These are phyloP conservation scores for Branchipolynoe longqiensis DNA, from an alignment of 2,888 invertebrate genomes.

Conservation along the genomic window DNA sequence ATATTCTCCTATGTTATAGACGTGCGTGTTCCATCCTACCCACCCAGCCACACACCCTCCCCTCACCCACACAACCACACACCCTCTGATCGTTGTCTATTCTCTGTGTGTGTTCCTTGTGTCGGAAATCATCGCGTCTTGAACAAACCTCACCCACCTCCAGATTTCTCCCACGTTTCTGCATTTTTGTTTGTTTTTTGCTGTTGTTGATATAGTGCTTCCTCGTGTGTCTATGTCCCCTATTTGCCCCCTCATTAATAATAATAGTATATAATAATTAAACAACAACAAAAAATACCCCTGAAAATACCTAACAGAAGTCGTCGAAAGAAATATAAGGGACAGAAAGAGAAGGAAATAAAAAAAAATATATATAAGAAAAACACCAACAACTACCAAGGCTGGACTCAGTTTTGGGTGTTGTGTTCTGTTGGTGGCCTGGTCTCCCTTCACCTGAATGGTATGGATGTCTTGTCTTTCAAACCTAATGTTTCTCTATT, in stretches of 20 bases:
- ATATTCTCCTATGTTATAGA: conserved; percentile 33
- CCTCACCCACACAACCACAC: too few species aligned
- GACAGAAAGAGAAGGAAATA: background rate
- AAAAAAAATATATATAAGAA: conserved; percentile 15
- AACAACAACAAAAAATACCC: too few species aligned
- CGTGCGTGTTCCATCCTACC: conserved; percentile 19
- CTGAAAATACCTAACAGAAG: too few species aligned
- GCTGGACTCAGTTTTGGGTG: conserved; percentile 41
- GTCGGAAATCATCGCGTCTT: conserved; percentile 14
- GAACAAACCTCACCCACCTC: background rate
- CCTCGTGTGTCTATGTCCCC: conserved; percentile 13
- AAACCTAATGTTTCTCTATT: conserved; percentile 58
- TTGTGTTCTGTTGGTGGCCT: conserved; percentile 41
- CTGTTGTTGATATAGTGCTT: conserved; percentile 37
- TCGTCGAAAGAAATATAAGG: too few species aligned
- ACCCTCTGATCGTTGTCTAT: conserved; percentile 5
- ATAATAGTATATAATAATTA: too few species aligned
- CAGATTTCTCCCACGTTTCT: conserved; percentile 33
- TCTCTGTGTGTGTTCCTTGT: background rate
- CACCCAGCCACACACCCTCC: too few species aligned
- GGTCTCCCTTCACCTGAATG: conserved; percentile 55
- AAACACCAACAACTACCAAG: conserved; percentile 7
- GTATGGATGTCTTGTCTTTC: conserved; percentile 57
- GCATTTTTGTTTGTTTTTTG: conserved; percentile 40
- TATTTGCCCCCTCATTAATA: background rate